These are phyloP conservation scores for Columba guinea DNA, from an alignment of 2,797 vertebrate species.

Conservation along the genomic window DNA sequence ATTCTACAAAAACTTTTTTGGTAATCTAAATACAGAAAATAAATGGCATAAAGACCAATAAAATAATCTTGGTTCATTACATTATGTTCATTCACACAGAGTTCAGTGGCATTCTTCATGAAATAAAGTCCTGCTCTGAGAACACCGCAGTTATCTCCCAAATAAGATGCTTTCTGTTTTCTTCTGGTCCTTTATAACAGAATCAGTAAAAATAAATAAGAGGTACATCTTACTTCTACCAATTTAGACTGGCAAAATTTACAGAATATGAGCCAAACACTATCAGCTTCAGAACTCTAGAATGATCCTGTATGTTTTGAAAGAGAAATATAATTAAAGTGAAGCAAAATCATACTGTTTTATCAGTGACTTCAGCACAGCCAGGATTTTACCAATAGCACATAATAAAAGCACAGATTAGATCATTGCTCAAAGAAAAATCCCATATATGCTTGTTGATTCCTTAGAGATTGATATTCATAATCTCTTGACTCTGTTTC, in stretches of 20 bases:
- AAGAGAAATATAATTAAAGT: constrained; percentile 29
- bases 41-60: neutral
- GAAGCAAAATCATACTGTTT: constrained; percentile 11
- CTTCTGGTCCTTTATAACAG: neutral
- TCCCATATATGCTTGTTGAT: constrained; percentile 11
- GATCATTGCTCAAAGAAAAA: constrained; percentile 43
- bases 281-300: neutral
- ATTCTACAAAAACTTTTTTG: neutral
- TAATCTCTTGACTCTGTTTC: constrained; percentile 54
- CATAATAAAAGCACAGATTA: constrained; percentile 45
- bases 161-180: neutral
- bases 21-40: neutral
- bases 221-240: neutral
- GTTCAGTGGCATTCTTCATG: neutral
- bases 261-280: neutral
- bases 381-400: constrained; percentile 6
- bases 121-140: neutral
- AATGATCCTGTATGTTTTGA: neutral
- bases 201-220: neutral
- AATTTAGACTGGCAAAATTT: neutral
- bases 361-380: neutral
- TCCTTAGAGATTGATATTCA: constrained; percentile 36
- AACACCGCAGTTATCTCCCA: neutral
- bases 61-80: neutral
- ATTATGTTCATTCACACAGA: neutral